Conservation (phyloP, 2,113 vertebrate genomes). For the Grammomys dolichurus region DNA sequence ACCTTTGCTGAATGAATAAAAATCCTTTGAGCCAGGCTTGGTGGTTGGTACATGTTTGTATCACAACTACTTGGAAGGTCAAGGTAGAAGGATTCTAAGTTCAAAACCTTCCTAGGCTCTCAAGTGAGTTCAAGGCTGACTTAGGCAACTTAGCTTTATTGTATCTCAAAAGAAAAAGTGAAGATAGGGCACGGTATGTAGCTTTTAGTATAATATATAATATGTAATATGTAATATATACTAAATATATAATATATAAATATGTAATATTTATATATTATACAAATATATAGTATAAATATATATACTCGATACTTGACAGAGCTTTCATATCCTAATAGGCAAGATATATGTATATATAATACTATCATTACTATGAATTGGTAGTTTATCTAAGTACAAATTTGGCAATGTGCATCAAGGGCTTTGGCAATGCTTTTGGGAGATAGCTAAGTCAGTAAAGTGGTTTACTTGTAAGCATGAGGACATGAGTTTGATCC, state of each 20-base stretch:
- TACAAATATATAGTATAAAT: too few species aligned
- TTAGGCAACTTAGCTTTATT: background rate
- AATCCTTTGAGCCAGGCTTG: background rate
- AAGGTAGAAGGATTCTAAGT: background rate
- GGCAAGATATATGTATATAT: background rate
- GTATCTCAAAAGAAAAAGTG: background rate
- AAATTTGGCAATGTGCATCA: background rate
- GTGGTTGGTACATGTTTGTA: background rate
- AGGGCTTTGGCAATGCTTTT: background rate
- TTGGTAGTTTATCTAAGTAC: background rate
- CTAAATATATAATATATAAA: too few species aligned
- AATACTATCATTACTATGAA: background rate
- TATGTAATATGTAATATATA: too few species aligned
- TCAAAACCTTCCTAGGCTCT: background rate
- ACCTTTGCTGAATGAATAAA: background rate
- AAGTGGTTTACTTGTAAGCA: background rate
- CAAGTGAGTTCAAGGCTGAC: background rate
- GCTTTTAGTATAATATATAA: background rate
- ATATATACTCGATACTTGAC: background rate
- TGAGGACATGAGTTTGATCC: background rate
- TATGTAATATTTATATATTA: too few species aligned
- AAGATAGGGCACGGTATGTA: background rate
- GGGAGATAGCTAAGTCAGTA: background rate
- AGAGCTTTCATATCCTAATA: background rate
- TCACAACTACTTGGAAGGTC: background rate